A percentile compares a stretch with the other conserved stretches of the same genome.
Conservation (phyloP, 64 coral and sea anemone genomes). For the Acropora tenuis region DNA sequence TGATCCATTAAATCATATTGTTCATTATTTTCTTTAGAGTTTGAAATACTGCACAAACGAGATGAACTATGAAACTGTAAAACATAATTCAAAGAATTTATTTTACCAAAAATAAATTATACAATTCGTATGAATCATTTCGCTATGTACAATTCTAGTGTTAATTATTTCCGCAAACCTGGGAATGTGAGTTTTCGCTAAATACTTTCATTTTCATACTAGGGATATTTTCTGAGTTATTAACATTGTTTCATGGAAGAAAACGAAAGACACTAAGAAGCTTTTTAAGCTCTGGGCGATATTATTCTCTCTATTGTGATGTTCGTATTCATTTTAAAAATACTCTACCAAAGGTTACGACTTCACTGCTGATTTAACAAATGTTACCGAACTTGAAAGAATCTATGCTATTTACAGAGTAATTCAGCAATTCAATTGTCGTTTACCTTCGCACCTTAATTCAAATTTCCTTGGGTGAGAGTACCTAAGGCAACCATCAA, state of each 20-base stretch:
- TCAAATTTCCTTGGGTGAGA: no score
- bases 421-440: no score
- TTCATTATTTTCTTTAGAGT: no score
- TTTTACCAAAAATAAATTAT: neutral
- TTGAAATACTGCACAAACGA: no score
- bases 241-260: neutral
- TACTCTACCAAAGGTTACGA: neutral
- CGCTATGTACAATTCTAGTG: neutral
- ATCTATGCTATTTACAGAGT: no score
- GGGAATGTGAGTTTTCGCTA: neutral
- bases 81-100: neutral
- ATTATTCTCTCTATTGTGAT: neutral
- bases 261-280: neutral
- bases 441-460: no score
- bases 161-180: neutral
- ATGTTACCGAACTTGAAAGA: neutral
- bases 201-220: no score
- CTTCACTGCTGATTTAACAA: neutral
- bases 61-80: neutral
- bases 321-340: neutral
- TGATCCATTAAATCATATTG: no score
- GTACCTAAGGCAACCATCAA: neutral
- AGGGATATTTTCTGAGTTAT: no score
- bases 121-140: neutral
- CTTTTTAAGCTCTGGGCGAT: neutral